phyloP scores from a whole-genome alignment of 1,140 invertebrate genomes.

The Papilio polyxenes region DNA sequence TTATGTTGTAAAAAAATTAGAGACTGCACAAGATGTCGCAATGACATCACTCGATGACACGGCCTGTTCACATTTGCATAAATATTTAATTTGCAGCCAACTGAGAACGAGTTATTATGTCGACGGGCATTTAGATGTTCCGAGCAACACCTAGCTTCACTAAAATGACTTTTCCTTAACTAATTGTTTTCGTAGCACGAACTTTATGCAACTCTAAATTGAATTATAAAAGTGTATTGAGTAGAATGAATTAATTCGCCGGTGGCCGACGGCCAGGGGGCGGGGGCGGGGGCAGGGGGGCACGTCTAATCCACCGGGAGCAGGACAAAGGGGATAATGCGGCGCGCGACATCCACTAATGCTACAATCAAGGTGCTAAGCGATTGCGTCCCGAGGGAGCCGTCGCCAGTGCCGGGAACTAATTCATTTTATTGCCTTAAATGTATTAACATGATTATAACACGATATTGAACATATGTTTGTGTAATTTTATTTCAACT shows the following conservation, averaged over 20 bases:
- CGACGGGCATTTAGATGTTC: no score
- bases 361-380: conserved; percentile 57
- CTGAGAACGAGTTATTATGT: not conserved
- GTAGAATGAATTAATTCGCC: conserved; percentile 30
- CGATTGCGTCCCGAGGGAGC: conserved; percentile 46
- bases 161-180: not conserved
- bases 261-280: not conserved
- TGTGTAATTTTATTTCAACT: not conserved
- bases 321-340: conserved; percentile 57
- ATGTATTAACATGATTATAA: conserved; percentile 31
- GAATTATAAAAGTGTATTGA: conserved; percentile 37
- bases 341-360: conserved; percentile 42
- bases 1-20: no score
- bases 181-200: not conserved
- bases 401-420: conserved; percentile 40
- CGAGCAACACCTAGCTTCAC: not conserved
- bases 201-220: not conserved
- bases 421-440: conserved; percentile 35
- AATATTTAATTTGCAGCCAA: not conserved
- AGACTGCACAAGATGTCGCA: not conserved
- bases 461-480: not conserved
- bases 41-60: not conserved
- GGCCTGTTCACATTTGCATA: not conserved
- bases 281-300: not conserved
- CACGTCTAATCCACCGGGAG: conserved; percentile 48